These are phyloP conservation scores for Alfaro cultratus DNA, from an alignment of 2,797 vertebrate genomes.

Conservation along the genomic window DNA sequence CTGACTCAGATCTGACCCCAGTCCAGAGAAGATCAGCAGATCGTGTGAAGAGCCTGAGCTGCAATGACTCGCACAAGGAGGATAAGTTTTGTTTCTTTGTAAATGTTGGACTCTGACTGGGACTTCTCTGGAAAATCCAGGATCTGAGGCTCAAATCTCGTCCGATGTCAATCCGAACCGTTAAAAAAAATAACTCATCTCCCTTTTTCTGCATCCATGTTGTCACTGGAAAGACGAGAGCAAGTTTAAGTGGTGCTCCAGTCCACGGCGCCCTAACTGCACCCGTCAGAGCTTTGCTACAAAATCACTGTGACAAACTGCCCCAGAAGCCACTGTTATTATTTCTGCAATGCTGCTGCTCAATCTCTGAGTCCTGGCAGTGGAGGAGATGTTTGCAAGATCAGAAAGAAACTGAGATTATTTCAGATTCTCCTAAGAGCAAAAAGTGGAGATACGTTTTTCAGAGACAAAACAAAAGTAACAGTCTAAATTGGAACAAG, in stretches of 20 bases:
- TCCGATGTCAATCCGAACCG: slow-evolving; percentile 23
- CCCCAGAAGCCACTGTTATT: slow-evolving; percentile 60
- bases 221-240: slow-evolving; percentile 66
- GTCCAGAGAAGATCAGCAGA: slow-evolving; percentile 35
- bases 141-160: slow-evolving; percentile 12
- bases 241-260: slow-evolving; percentile 57
- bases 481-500: not conserved
- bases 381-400: slow-evolving; percentile 46
- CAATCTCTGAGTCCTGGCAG: slow-evolving; percentile 50
- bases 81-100: slow-evolving; percentile 12
- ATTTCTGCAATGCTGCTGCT: slow-evolving; percentile 59
- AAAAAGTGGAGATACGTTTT: not conserved
- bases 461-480: not conserved
- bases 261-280: slow-evolving; percentile 45
- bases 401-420: slow-evolving; percentile 48
- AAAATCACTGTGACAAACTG: slow-evolving; percentile 71
- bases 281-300: slow-evolving; percentile 64
- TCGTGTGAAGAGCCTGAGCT: slow-evolving; percentile 29
- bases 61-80: slow-evolving; percentile 39
- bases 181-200: slow-evolving; percentile 21
- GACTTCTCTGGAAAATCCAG: not conserved
- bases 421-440: slow-evolving; percentile 31
- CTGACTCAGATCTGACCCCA: slow-evolving; percentile 49
- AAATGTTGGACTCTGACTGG: slow-evolving; percentile 41
- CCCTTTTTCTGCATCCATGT: slow-evolving; percentile 38